Conservation (phyloP, 2,113 vertebrate genomes). For the Puma concolor region DNA sequence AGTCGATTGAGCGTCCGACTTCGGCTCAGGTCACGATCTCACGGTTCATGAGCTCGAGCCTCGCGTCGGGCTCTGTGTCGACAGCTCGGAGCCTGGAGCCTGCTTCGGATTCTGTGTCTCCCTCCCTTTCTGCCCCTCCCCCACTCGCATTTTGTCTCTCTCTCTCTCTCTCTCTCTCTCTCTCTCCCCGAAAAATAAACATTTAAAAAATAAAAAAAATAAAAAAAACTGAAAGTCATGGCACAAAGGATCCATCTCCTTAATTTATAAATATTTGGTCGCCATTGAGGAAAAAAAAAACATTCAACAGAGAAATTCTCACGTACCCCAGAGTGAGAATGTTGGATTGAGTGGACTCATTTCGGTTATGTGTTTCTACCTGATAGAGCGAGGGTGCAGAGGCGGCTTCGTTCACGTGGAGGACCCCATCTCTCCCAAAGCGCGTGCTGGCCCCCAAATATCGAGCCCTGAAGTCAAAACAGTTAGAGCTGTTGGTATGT, state of each 20-base stretch:
- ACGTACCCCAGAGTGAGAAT: background rate
- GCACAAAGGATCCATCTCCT: background rate
- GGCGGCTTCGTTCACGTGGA: constrained; percentile 86
- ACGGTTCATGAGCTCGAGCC: too few relatives aligned
- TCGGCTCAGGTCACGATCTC: too few relatives aligned
- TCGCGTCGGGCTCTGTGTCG: too few relatives aligned
- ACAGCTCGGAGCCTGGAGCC: too few relatives aligned
- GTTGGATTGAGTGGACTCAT: accelerated
- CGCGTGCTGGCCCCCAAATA: constrained; percentile 88
- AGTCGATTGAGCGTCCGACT: too few relatives aligned
- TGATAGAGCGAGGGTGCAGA: constrained; percentile 84
- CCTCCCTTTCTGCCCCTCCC: too few relatives aligned
- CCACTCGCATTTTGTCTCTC: too few relatives aligned
- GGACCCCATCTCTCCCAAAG: constrained; percentile 91
- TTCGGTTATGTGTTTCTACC: constrained; percentile 57
- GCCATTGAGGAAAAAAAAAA: background rate
- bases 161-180: too few relatives aligned
- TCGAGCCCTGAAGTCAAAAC: constrained; percentile 84
- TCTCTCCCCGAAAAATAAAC: too few relatives aligned
- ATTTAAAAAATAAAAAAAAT: too few relatives aligned
- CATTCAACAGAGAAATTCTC: background rate
- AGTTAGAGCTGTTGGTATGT: background rate
- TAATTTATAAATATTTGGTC: background rate
- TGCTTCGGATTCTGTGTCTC: too few relatives aligned
- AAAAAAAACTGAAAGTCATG: background rate